A percentile compares a stretch with the other conserved stretches of the same genome.
These are phyloP conservation scores for Coilia nasus DNA, from an alignment of 2,797 vertebrate species.

Conservation along the genomic window DNA sequence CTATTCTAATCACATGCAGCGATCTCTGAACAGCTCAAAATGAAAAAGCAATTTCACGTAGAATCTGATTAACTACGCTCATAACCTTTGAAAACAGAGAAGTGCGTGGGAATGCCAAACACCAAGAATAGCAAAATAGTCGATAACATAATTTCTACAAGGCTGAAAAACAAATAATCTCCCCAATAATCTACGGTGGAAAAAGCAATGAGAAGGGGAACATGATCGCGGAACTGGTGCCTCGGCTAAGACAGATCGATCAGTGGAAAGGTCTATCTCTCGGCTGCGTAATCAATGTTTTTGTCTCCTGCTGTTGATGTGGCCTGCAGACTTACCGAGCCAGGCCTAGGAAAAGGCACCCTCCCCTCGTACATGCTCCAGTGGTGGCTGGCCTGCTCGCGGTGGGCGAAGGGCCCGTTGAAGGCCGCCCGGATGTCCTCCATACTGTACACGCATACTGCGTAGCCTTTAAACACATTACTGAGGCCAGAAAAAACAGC, in stretches of 20 bases:
- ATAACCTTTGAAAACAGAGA: background rate
- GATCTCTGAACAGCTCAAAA: background rate
- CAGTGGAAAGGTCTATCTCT: background rate
- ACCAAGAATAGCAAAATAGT: background rate
- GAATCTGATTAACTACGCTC: background rate
- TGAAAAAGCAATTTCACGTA: background rate
- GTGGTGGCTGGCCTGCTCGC: slow-evolving; percentile 91
- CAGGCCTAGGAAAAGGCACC: slow-evolving; percentile 93
- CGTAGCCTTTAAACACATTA: slow-evolving; percentile 91
- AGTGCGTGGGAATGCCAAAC: background rate
- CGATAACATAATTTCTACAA: background rate
- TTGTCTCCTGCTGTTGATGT: slow-evolving; percentile 15
- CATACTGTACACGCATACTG: slow-evolving; percentile 94
- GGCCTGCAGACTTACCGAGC: slow-evolving; percentile 84
- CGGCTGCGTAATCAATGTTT: background rate
- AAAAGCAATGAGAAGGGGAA: background rate
- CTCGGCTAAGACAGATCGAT: background rate
- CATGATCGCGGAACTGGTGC: background rate
- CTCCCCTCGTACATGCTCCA: slow-evolving; percentile 92
- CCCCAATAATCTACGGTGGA: background rate
- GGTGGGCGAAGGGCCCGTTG: slow-evolving; percentile 91
- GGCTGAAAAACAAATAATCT: background rate
- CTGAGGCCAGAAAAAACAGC: slow-evolving; percentile 52
- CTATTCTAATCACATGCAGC: background rate
- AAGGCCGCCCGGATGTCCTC: slow-evolving; percentile 91